Conservation (phyloP, 2,113 vertebrate species). For the Todiramphus saurophagus region DNA sequence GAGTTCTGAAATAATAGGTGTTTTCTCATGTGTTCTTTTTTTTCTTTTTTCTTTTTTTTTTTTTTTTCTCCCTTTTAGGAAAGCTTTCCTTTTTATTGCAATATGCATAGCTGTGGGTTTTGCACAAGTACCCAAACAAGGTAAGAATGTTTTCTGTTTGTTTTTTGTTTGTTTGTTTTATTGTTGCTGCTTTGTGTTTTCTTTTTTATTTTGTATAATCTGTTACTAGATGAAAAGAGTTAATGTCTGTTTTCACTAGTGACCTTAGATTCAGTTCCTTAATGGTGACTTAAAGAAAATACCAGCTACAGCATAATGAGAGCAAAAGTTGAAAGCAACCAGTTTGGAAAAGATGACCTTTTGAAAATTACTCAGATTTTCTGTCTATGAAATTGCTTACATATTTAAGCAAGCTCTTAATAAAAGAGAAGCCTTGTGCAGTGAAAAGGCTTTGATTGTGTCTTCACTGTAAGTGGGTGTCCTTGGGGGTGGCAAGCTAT, state of each 20-base stretch:
- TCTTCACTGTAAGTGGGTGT: slow-evolving; percentile 76
- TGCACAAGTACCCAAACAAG: slow-evolving; percentile 81
- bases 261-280: neutral
- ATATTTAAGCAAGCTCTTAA: slow-evolving; percentile 73
- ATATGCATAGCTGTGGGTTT: slow-evolving; percentile 83
- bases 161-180: too few relatives aligned
- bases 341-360: slow-evolving; percentile 78
- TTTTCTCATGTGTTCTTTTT: neutral
- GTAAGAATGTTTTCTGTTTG: slow-evolving; percentile 57
- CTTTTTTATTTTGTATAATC: neutral
- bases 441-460: slow-evolving; percentile 78
- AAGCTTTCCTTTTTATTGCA: slow-evolving; percentile 85
- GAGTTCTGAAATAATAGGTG: neutral
- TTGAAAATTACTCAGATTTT: slow-evolving; percentile 71
- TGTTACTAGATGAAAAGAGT: neutral
- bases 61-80: slow-evolving; percentile 76
- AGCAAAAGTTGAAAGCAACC: slow-evolving; percentile 55
- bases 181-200: too few relatives aligned
- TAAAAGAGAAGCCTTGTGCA: slow-evolving; percentile 77
- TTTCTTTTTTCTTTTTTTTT: neutral
- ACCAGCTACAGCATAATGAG: slow-evolving; percentile 19
- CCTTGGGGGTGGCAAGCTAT: slow-evolving; percentile 71
- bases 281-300: slow-evolving; percentile 34
- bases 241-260: neutral
- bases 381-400: slow-evolving; percentile 75